These are phyloP conservation scores for Notothenia rossii DNA, from an alignment of 2,113 vertebrate genomes.

Conservation along the genomic window DNA sequence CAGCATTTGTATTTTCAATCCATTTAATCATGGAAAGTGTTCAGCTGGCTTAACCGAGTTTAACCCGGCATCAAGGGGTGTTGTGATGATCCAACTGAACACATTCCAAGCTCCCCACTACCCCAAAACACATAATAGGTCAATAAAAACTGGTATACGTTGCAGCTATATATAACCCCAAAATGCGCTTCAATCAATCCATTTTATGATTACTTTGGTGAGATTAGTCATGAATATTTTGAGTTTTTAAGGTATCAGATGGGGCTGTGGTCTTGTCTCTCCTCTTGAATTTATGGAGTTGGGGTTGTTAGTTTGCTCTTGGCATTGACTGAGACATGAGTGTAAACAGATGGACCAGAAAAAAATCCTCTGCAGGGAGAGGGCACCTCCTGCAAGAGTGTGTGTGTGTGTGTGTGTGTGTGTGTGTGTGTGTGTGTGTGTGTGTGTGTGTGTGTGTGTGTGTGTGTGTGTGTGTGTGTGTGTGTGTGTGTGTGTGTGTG, in stretches of 20 bases:
- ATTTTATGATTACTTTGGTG: conserved; percentile 20
- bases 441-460: too few species aligned
- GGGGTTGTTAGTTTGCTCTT: conserved; percentile 50
- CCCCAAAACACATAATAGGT: conserved; percentile 24
- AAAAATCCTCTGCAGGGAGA: conserved; percentile 41
- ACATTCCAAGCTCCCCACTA: conserved; percentile 45
- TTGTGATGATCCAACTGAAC: conserved; percentile 65
- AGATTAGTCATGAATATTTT: conserved; percentile 39
- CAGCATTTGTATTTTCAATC: conserved; percentile 62
- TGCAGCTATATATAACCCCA: conserved; percentile 14
- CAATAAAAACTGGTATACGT: conserved; percentile 22
- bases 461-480: conserved; percentile 23
- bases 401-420: conserved; percentile 20
- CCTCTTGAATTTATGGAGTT: conserved; percentile 28
- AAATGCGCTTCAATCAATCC: conserved; percentile 25
- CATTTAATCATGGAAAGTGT: conserved; percentile 65
- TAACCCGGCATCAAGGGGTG: conserved; percentile 47
- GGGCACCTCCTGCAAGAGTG: conserved; percentile 32
- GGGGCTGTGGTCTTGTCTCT: conserved; percentile 2
- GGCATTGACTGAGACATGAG: conserved; percentile 39
- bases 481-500: conserved; percentile 15
- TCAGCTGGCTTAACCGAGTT: conserved; percentile 72
- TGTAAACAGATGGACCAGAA: conserved; percentile 56
- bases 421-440: conserved; percentile 32
- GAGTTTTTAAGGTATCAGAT: conserved; percentile 19